Evolutionary conservation across 64 coral and sea anemone species (phyloP), one percentile per base, ranked within the genome.

Genomic region (Stichodactyla mertensii): DNA sequence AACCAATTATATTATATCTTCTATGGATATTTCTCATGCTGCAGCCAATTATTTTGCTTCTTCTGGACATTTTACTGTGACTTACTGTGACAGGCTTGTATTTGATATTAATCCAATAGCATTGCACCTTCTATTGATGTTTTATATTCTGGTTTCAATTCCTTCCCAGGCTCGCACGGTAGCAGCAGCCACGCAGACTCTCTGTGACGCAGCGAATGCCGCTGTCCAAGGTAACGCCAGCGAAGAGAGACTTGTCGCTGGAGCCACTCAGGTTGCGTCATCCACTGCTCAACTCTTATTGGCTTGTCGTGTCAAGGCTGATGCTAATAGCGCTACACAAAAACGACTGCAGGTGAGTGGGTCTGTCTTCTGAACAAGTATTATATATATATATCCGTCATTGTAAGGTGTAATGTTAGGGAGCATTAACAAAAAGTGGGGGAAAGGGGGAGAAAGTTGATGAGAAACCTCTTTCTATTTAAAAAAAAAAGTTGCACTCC

Each of bases 171-270:
- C 97, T 10, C 93, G 97, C 61, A 86, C 93, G 61, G 97, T 99
- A 57, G 97, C 97, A 59, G 92, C 97, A 55, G 97, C 97, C 54
- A 94, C 93, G 52, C 89, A 92, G 52, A 95, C 97, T 51, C 83
- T 99, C 12, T 99, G 97, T 59, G 97, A 99, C 19, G 90, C 97
- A 7, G 97, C 97, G 16, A 99, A 99, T 66, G 86, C 93, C 12
- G 93, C 97, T 18, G 97, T 99, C 52, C 97, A 99, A 59, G 97
- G 97, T 19, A 92, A 95, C 67, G 97, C 93, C n/a, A 95, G 92
- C 64, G 92, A 99, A 78, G 97, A 99, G 60, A 92, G 90, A 85
- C 87, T 99, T 16, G 84, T 99, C 18, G 97, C 97, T 0, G 89
- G 88, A 57, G 95, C 95, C 59, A 94, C 92, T 84, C 89, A 86